phyloP scores from a whole-genome alignment of 2,888 invertebrate species.

The Nomada lathburiana region DNA sequence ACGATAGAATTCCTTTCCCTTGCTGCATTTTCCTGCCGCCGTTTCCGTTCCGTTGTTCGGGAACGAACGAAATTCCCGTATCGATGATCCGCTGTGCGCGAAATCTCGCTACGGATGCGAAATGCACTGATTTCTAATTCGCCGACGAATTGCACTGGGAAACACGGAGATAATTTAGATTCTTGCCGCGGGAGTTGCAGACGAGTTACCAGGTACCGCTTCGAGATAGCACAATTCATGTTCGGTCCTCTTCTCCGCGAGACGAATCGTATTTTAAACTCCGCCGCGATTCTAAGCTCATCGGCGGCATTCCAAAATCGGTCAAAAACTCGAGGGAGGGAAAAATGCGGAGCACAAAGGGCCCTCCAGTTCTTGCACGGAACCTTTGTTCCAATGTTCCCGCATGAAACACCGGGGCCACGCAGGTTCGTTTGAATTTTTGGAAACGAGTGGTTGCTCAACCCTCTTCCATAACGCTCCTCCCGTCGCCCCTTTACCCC shows the following conservation, averaged over 20 bases:
- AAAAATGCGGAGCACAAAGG: no score
- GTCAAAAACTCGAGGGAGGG: no score
- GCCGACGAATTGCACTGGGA: neutral
- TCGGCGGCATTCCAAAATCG: no score
- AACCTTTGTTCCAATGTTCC: neutral
- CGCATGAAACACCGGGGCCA: neutral
- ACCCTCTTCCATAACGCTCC: conserved; percentile 44
- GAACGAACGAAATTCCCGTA: neutral
- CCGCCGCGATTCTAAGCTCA: no score
- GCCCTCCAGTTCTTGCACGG: neutral
- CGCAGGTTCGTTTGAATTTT: conserved; percentile 7
- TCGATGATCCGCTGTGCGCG: neutral
- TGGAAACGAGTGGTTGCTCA: conserved; percentile 34
- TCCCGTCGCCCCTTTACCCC: neutral
- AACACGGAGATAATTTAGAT: neutral
- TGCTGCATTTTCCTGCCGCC: neutral
- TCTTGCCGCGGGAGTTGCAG: no score
- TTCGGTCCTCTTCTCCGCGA: no score
- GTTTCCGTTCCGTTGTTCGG: neutral
- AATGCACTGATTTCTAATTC: neutral
- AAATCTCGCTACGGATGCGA: neutral
- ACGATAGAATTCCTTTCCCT: neutral
- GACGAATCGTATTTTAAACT: no score
- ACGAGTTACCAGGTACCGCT: no score
- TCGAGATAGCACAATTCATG: no score